A percentile compares a stretch with the other conserved stretches of the same genome.
Evolutionary conservation across 1,140 invertebrate species (phyloP).

Genomic region (Homalodisca vitripennis): DNA sequence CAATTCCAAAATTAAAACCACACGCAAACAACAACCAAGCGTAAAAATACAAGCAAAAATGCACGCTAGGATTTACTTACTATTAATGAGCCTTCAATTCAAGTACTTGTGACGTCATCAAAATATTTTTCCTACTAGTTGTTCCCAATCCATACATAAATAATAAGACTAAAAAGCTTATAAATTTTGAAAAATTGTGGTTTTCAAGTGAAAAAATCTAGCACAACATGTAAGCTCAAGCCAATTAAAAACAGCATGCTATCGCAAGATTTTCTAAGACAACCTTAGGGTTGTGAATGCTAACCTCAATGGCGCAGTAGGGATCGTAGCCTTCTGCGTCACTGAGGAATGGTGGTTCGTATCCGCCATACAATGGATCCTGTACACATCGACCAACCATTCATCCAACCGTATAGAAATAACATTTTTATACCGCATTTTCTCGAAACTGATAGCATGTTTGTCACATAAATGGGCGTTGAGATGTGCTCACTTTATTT

Average conservation of each 20-base stretch:
- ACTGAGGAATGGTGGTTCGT: slow-evolving; percentile 16
- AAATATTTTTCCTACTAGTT: background rate
- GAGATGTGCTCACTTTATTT: too few species aligned
- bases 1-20: slow-evolving; percentile 8
- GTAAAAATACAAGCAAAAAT: slow-evolving; percentile 22
- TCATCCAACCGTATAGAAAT: background rate
- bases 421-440: background rate
- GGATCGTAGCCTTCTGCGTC: slow-evolving; percentile 22
- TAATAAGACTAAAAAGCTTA: slow-evolving; percentile 4
- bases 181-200: slow-evolving; percentile 2
- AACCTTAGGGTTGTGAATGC: background rate
- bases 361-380: slow-evolving; percentile 25
- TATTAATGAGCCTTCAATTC: background rate
- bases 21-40: slow-evolving; percentile 25
- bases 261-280: slow-evolving; percentile 2
- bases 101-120: slow-evolving; percentile 1
- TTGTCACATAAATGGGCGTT: too few species aligned
- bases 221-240: slow-evolving; percentile 23
- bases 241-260: slow-evolving; percentile 6
- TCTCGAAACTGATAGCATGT: too few species aligned
- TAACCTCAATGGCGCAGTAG: slow-evolving; percentile 26
- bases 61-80: slow-evolving; percentile 6
- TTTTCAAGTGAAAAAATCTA: slow-evolving; percentile 11
- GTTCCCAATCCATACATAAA: background rate
- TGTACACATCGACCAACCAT: background rate